A percentile compares a stretch with the other conserved stretches of the same genome.
Conservation (phyloP, 2,797 vertebrate species). For the Takifugu rubripes region DNA sequence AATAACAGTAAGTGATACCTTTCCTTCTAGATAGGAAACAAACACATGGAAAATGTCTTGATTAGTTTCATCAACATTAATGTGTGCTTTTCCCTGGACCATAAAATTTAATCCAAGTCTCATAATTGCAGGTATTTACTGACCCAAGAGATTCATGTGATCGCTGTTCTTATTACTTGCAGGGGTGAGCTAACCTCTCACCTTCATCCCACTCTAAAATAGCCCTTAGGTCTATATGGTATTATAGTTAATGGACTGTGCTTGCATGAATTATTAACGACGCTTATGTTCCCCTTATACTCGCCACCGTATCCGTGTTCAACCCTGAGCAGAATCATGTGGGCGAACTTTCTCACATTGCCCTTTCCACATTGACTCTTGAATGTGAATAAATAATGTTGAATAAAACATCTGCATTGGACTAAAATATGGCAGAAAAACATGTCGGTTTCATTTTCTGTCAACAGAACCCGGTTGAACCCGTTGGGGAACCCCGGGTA, state of each 20-base stretch:
- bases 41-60: no score
- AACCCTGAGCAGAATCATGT: constrained; percentile 52
- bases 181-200: constrained; percentile 56
- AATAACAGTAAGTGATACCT: background rate
- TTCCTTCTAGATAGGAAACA: no score
- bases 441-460: constrained; percentile 19
- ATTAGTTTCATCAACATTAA: no score
- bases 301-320: constrained; percentile 66
- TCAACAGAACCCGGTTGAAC: constrained; percentile 22
- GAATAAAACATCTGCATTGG: constrained; percentile 50
- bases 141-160: constrained; percentile 42
- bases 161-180: constrained; percentile 53
- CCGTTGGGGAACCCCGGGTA: no score
- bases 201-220: constrained; percentile 52
- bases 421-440: constrained; percentile 15
- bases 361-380: constrained; percentile 40
- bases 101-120: no score
- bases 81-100: no score
- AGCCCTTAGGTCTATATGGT: constrained; percentile 54
- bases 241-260: constrained; percentile 67
- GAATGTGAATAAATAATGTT: constrained; percentile 25
- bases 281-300: constrained; percentile 67
- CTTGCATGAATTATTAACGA: constrained; percentile 71
- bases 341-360: constrained; percentile 52
- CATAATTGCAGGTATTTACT: constrained; percentile 48